Percentiles rank a stretch among this genome's conserved stretches.
phyloP scores from a whole-genome alignment of 2,797 vertebrate genomes.

The Gephyroberyx darwinii region DNA sequence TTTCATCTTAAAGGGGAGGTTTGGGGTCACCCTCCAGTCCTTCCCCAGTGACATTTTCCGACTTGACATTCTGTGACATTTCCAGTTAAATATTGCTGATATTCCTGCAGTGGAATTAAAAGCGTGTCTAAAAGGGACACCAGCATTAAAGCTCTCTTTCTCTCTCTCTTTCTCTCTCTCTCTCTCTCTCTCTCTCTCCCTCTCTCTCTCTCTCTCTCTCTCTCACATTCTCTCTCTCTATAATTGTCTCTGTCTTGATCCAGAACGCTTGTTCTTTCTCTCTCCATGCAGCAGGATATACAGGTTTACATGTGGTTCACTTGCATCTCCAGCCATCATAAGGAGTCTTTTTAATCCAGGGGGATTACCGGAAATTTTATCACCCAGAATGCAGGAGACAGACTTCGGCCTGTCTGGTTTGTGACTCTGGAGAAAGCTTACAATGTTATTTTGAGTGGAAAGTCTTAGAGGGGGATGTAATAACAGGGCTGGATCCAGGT shows the following conservation, averaged over 20 bases:
- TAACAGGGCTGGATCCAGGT: constrained; percentile 42
- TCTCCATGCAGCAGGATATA: constrained; percentile 48
- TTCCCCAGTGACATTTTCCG: constrained; percentile 85
- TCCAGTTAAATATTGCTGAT: constrained; percentile 91
- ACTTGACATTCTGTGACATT: constrained; percentile 93
- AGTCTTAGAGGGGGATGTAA: constrained; percentile 54
- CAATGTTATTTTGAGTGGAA: constrained; percentile 60
- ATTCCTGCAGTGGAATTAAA: constrained; percentile 86
- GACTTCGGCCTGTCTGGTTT: constrained; percentile 38
- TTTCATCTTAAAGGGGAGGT: constrained; percentile 84
- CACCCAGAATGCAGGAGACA: constrained; percentile 58
- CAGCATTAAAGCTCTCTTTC: constrained; percentile 68
- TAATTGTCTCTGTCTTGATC: constrained; percentile 47
- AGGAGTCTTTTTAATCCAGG: constrained; percentile 68
- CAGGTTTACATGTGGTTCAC: constrained; percentile 70
- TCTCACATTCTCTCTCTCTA: constrained; percentile 10
- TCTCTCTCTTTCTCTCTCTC: constrained; percentile 31
- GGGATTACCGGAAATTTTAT: constrained; percentile 74
- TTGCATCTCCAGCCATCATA: constrained; percentile 70
- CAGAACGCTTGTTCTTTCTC: constrained; percentile 29
- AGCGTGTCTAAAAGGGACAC: constrained; percentile 82
- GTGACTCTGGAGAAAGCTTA: constrained; percentile 57
- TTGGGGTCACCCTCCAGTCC: constrained; percentile 77
- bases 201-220: constrained; percentile 2
- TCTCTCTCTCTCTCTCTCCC: constrained; percentile 4